phyloP scores from a whole-genome alignment of 2,113 vertebrate genomes.

The Prochilodus magdalenae region DNA sequence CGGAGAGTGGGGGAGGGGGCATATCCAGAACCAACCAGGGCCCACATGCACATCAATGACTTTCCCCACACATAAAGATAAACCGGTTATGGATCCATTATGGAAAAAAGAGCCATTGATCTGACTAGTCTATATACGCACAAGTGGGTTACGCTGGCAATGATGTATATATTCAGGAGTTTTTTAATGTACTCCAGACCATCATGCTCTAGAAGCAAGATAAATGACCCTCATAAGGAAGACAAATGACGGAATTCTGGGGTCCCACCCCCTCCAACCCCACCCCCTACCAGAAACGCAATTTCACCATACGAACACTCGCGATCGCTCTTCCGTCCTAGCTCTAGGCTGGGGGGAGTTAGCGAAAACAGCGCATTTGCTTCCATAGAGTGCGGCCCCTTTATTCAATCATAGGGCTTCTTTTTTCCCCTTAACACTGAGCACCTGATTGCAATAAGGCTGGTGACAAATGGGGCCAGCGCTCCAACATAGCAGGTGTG shows the following conservation, averaged over 20 bases:
- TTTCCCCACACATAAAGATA: conserved; percentile 39
- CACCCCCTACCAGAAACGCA: conserved; percentile 58
- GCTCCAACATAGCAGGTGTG: conserved; percentile 62
- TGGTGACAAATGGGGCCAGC: conserved; percentile 67
- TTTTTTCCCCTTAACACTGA: conserved; percentile 56
- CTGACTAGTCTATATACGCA: conserved; percentile 42
- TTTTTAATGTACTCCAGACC: conserved; percentile 57
- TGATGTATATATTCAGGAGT: conserved; percentile 55
- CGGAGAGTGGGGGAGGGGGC: not conserved
- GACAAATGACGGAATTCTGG: conserved; percentile 64
- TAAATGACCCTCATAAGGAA: conserved; percentile 57
- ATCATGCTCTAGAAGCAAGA: conserved; percentile 45
- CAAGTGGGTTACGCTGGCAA: conserved; percentile 50
- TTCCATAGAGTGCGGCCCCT: conserved; percentile 61
- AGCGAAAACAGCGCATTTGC: conserved; percentile 66
- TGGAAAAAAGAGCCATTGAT: conserved; percentile 42
- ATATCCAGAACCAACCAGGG: not conserved
- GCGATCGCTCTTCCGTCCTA: conserved; percentile 64
- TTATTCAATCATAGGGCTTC: conserved; percentile 72
- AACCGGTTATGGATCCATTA: conserved; percentile 41
- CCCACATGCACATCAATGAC: not conserved
- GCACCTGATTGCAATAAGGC: conserved; percentile 72
- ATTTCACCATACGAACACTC: conserved; percentile 64
- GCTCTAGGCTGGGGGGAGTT: conserved; percentile 65
- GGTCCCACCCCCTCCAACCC: conserved; percentile 32